Conservation (phyloP, 2,797 vertebrate genomes). For the Microchirus variegatus region DNA sequence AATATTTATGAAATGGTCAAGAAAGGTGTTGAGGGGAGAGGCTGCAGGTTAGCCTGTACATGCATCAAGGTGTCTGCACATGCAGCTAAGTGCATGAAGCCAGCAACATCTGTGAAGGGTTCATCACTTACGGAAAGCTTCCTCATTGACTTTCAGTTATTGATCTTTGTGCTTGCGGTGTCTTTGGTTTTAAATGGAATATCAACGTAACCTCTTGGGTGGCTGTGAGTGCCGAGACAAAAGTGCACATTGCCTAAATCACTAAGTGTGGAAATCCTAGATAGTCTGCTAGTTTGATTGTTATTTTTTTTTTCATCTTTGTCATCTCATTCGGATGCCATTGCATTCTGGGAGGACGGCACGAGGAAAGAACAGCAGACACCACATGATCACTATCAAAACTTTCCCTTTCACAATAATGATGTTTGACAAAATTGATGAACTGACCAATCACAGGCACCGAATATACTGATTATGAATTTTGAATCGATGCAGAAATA, state of each 20-base stretch:
- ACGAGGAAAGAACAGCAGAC: neutral
- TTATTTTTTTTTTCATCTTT: neutral
- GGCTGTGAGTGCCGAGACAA: neutral
- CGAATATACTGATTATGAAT: no score
- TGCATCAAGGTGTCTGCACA: slow-evolving; percentile 16
- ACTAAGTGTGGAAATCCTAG: neutral
- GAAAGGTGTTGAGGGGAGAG: neutral
- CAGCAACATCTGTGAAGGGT: slow-evolving; percentile 39
- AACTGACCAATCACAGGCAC: no score
- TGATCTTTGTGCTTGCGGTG: slow-evolving; percentile 46
- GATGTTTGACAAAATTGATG: neutral
- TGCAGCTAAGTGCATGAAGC: slow-evolving; percentile 27
- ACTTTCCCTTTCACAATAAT: neutral
- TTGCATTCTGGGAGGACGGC: neutral
- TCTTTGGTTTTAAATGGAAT: slow-evolving; percentile 54
- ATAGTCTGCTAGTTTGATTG: neutral
- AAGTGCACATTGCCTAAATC: slow-evolving; percentile 5
- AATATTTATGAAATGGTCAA: slow-evolving; percentile 14
- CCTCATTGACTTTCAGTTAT: slow-evolving; percentile 55
- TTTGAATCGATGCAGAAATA: no score
- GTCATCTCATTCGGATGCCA: neutral
- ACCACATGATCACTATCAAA: slow-evolving; percentile 6
- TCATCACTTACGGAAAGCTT: slow-evolving; percentile 57
- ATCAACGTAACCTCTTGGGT: slow-evolving; percentile 14
- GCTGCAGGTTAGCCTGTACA: slow-evolving; percentile 14